Evolutionary conservation across 1,140 invertebrate species (phyloP).

Genomic region (Adoxophyes honmai): DNA sequence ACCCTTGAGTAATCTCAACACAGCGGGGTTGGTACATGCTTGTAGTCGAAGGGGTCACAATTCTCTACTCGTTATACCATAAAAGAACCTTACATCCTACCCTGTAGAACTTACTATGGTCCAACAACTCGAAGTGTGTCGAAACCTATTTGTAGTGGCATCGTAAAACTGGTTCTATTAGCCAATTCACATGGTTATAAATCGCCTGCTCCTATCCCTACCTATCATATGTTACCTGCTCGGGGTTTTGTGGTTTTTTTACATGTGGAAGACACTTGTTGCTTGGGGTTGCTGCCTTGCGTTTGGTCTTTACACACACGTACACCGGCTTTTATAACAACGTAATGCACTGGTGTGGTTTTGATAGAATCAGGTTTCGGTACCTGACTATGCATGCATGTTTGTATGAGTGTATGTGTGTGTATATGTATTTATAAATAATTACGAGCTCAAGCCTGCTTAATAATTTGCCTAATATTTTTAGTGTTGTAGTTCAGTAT

Average conservation of each 20-base stretch:
- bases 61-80: slow-evolving; percentile 21
- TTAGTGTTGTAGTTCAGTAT: too few relatives aligned
- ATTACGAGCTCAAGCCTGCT: too few relatives aligned
- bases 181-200: slow-evolving; percentile 57
- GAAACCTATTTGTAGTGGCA: slow-evolving; percentile 32
- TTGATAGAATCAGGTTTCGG: slow-evolving; percentile 13
- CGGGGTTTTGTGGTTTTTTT: slow-evolving; percentile 68
- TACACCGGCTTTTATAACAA: slow-evolving; percentile 8
- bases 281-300: slow-evolving; percentile 57
- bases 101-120: slow-evolving; percentile 44
- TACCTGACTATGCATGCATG: neutral
- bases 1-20: neutral
- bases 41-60: slow-evolving; percentile 54
- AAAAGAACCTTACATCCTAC: slow-evolving; percentile 32
- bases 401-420: too few relatives aligned
- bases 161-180: slow-evolving; percentile 64
- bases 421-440: too few relatives aligned
- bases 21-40: neutral
- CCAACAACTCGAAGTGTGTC: slow-evolving; percentile 25
- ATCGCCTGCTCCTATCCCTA: slow-evolving; percentile 41
- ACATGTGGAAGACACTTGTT: slow-evolving; percentile 71
- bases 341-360: neutral
- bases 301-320: slow-evolving; percentile 16
- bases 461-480: too few relatives aligned
- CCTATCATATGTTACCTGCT: slow-evolving; percentile 61